Conservation (phyloP, 2,888 invertebrate species). For the Achlya flavicornis region DNA sequence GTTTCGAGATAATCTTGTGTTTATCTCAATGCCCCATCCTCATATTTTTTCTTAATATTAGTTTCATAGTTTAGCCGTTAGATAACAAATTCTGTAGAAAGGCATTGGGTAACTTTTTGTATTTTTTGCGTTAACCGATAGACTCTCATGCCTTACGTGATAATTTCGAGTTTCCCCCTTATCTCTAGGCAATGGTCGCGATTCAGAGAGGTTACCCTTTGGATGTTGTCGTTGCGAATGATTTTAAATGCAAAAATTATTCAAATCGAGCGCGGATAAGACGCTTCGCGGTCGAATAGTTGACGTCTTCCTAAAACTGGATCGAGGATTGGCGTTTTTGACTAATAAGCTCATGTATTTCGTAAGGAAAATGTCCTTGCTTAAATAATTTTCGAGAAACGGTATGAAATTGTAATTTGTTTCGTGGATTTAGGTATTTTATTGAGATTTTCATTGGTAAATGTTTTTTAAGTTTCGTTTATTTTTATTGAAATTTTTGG, state of each 20-base stretch:
- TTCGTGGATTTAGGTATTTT: background rate
- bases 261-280: constrained; percentile 77
- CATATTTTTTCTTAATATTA: too few species aligned
- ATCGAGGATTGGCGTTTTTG: constrained; percentile 70
- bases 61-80: too few species aligned
- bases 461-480: background rate
- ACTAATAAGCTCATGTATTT: constrained; percentile 49
- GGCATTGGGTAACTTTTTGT: too few species aligned
- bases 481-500: background rate
- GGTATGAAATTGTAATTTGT: constrained; percentile 11
- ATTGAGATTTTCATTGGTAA: background rate
- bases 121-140: background rate
- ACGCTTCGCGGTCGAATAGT: constrained; percentile 69
- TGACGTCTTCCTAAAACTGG: constrained; percentile 61
- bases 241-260: constrained; percentile 85
- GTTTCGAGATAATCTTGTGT: too few species aligned
- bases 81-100: too few species aligned
- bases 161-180: constrained; percentile 65
- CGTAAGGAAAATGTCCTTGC: constrained; percentile 21
- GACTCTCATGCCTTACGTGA: constrained; percentile 33
- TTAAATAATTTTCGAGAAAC: constrained; percentile 16
- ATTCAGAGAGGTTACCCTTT: constrained; percentile 82
- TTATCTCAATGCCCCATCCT: too few species aligned
- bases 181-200: constrained; percentile 80
- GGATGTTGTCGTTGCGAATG: constrained; percentile 82